Evolutionary conservation across 2,797 vertebrate species (phyloP), one percentile per base, ranked within the genome.

Genomic region (Tympanoctomys barrerae): DNA sequence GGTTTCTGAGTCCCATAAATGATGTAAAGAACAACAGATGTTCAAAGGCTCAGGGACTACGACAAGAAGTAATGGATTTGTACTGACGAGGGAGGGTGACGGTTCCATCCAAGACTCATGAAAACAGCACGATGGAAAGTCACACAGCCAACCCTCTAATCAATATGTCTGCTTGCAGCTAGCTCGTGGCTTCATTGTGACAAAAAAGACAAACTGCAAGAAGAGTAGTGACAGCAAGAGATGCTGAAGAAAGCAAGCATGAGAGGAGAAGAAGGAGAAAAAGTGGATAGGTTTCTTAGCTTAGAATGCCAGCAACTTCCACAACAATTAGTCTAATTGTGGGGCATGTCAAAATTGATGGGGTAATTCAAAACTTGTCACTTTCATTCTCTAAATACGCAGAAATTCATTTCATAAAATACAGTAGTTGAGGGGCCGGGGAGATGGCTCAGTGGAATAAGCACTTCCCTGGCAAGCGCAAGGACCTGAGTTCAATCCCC

Each of bases 21-120:
- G 61, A 96, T 24, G 46, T 90, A 97, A 96, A 97, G 90, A 88
- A 97, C 94, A 98, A 96, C 97, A 98, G 98, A 98, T 98, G 97
- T 90, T 91, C 1, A 2, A 96, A 97, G 78, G 94, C 77, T 95
- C 92, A 71, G 33, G 7, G 87, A 42, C 39, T 92, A 88, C 87
- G 87, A 85, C 84, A 82, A 97, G 52, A 88, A 93, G 52, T 81
- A 36, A 94, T 94, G 96, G 96, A 97, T 97, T 97, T 97, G 86
- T 96, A 89, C 36, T 89, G 84, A 95, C 94, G 79, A 90, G 71
- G 97, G 79, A 90, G 71, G 97, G 94, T 7, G 57, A 81, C 19
- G 85, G 86, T 95, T 97, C 89, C 80, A 61, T 89, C 66, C 12
- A 62, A 97, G 92, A 59, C 54, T 95, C 66, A 64, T 21, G 86